A percentile compares a stretch with the other conserved stretches of the same genome.
phyloP scores from a whole-genome alignment of 1,140 invertebrate species.

The Anthonomus grandis region DNA sequence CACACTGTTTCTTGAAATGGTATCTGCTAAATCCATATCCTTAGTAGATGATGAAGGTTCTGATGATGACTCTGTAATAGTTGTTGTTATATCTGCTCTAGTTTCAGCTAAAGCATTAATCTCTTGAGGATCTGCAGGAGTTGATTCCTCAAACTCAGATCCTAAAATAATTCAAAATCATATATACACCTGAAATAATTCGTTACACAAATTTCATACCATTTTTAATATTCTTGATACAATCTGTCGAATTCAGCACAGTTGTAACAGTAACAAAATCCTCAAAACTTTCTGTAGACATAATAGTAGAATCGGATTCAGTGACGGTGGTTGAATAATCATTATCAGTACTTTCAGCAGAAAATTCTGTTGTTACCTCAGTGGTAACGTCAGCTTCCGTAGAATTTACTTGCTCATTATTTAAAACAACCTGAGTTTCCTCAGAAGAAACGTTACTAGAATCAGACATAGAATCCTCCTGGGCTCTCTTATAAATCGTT shows the following conservation, averaged over 20 bases:
- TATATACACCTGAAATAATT: not conserved
- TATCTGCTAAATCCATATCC: constrained; percentile 9
- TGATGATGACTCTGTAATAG: constrained; percentile 1
- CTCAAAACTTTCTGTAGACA: not conserved
- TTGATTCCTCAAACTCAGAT: constrained; percentile 10
- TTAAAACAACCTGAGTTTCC: not conserved
- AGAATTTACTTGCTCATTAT: not conserved
- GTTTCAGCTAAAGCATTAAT: constrained; percentile 28
- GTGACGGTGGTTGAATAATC: not conserved
- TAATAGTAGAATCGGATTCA: not conserved
- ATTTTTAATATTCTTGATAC: constrained; percentile 23
- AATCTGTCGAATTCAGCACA: constrained; percentile 42
- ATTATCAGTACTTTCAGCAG: not conserved
- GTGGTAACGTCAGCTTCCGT: not conserved
- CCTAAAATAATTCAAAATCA: not conserved
- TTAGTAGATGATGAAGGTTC: constrained; percentile 12
- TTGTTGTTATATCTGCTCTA: constrained; percentile 14
- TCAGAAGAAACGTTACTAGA: not conserved
- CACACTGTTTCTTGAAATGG: constrained; percentile 26
- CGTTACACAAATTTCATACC: not conserved
- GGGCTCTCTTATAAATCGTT: constrained; percentile 21
- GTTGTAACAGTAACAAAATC: constrained; percentile 30
- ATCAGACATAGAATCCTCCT: not conserved
- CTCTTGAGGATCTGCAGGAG: constrained; percentile 21
- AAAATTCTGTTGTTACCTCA: not conserved